A percentile compares a stretch with the other conserved stretches of the same genome.
Conservation (phyloP, 2,888 invertebrate genomes). For the Ectobius pallidus region DNA sequence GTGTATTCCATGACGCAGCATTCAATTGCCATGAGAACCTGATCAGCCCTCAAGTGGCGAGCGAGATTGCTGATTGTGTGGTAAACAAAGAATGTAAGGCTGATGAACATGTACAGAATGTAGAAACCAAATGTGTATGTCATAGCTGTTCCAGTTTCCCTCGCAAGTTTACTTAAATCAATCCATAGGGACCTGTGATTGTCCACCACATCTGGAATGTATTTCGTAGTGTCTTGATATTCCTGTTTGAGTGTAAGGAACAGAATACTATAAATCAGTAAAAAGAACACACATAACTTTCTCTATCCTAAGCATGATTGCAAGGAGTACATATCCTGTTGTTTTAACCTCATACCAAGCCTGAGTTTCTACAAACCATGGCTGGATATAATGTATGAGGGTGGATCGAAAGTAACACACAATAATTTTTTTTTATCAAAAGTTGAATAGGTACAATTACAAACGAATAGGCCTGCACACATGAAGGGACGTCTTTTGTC, state of each 20-base stretch:
- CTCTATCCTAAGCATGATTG: too few species aligned
- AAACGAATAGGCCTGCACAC: too few species aligned
- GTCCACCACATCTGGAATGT: background rate
- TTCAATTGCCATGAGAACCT: slow-evolving; percentile 9
- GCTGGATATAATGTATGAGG: too few species aligned
- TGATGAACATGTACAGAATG: slow-evolving; percentile 16
- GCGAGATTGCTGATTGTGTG: slow-evolving; percentile 21
- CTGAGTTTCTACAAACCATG: too few species aligned
- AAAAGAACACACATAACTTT: too few species aligned
- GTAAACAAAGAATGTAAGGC: slow-evolving; percentile 19
- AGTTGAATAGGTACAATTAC: too few species aligned
- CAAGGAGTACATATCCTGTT: too few species aligned
- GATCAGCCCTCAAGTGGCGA: background rate
- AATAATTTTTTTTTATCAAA: too few species aligned
- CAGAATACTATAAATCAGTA: too few species aligned
- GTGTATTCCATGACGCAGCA: slow-evolving; percentile 19
- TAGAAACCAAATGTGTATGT: slow-evolving; percentile 16
- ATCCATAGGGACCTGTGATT: slow-evolving; percentile 4
- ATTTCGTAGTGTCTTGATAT: background rate
- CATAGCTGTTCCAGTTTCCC: background rate
- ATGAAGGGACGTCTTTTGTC: too few species aligned
- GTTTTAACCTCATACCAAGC: too few species aligned
- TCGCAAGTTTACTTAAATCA: background rate
- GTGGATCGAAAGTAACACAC: too few species aligned
- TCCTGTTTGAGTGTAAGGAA: background rate